Percentiles rank a stretch among this genome's conserved stretches.
Evolutionary conservation across 2,888 invertebrate genomes (phyloP).

Genomic region (Conus canariensis): DNA sequence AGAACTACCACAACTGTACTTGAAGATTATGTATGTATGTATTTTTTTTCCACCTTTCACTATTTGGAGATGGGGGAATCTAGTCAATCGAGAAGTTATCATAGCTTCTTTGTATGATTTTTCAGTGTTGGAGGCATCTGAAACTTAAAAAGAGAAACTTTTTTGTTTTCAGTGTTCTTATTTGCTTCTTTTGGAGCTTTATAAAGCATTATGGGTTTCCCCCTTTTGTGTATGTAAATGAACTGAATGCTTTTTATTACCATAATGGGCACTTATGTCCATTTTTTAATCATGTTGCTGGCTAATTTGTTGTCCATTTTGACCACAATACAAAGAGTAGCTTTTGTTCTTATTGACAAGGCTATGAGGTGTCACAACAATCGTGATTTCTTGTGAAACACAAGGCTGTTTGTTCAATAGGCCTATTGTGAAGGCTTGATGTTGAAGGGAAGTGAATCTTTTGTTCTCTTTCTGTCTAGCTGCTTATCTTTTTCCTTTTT

Average conservation of each 20-base stretch:
- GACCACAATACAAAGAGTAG: background rate
- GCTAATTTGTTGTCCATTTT: background rate
- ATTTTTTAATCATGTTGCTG: background rate
- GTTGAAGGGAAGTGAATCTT: background rate
- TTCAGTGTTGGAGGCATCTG: background rate
- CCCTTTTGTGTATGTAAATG: background rate
- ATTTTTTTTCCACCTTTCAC: background rate
- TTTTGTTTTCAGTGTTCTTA: background rate
- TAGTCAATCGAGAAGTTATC: background rate
- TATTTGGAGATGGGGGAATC: background rate
- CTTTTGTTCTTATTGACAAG: slow-evolving; percentile 14
- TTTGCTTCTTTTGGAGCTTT: slow-evolving; percentile 11
- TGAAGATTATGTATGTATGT: background rate
- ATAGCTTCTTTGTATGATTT: background rate
- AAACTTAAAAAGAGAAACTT: background rate
- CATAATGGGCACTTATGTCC: background rate
- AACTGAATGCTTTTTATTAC: background rate
- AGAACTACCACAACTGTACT: background rate
- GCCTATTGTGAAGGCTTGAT: slow-evolving; percentile 1
- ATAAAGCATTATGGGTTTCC: background rate
- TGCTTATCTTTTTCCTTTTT: background rate
- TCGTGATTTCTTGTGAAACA: background rate
- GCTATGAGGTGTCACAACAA: background rate
- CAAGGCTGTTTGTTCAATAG: background rate
- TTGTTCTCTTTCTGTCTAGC: background rate